Base-by-base conservation (phyloP, 2,797 vertebrate genomes). In the Huso huso region DNA sequence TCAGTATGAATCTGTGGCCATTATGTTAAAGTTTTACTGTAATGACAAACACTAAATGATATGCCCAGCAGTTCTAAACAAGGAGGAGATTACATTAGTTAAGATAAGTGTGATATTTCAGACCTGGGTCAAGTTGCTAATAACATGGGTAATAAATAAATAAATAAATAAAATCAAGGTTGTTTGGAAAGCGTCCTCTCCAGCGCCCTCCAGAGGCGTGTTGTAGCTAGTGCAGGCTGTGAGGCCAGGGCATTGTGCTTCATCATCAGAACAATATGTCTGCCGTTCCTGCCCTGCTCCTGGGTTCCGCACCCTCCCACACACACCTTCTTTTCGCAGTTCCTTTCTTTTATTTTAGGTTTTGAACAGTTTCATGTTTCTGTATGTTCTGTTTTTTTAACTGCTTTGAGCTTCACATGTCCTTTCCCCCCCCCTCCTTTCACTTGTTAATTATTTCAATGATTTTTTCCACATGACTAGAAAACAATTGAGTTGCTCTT, bases 401-500 rank as follows among this genome's bases (percentile, higher is more conserved):
- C 93, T 93, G 88, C 91, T 92, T 93, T 92, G 93, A 94, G 92
- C 94, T 94, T 93, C 93, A 96, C 94, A 96, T 92, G 93, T 92
- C 87, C 81, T 70, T 71, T 75, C n/a, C n/a, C n/a, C n/a, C n/a
- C n/a, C 89, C 91, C 92, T 90, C 89, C 86, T 86, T 87, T 90
- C 87, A 90, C 86, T 72, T 93, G 93, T 95, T 91, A 89, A 94
- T 95, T 95, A 91, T 94, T 97, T 99, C 94, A 90, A 93, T 92
- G 93, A 92, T 77, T 84, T 90, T 86, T 91, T 90, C 85, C 92
- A 97, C 95, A 97, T 96, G 95, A 97, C 95, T 98, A 94, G 97
- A 93, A 93, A 95, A 98, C 83, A 93, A 92, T 98, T 99, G 89
- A 94, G 94, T 99, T 98, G 95, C 95, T 99, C 95, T 99, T 98